These are phyloP conservation scores for Muscina levida DNA, from an alignment of 2,888 invertebrate species.

Conservation along the genomic window DNA sequence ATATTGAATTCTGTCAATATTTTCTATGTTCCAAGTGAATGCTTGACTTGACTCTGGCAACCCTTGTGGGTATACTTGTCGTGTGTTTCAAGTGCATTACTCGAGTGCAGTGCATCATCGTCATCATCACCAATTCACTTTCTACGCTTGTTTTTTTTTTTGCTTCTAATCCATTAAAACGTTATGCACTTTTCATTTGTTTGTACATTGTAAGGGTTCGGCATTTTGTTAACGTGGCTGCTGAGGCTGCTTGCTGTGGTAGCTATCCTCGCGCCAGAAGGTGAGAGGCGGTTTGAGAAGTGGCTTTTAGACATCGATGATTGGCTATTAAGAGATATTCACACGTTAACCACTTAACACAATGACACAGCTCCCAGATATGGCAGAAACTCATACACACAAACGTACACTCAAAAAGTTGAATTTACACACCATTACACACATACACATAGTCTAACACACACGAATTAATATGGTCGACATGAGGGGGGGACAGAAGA, in stretches of 20 bases:
- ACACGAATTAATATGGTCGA: not conserved
- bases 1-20: no score
- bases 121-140: conserved; percentile 22
- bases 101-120: conserved; percentile 17
- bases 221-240: conserved; percentile 28
- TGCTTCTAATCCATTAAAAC: conserved; percentile 49
- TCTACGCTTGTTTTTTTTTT: conserved; percentile 8
- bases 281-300: conserved; percentile 38
- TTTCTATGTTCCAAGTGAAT: not conserved
- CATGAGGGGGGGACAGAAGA: not conserved
- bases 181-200: conserved; percentile 52
- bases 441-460: not conserved
- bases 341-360: conserved; percentile 69
- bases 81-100: not conserved
- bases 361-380: conserved; percentile 28
- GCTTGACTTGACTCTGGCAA: conserved; percentile 10
- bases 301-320: conserved; percentile 74
- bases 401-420: not conserved
- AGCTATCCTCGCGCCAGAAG: conserved; percentile 29
- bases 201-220: conserved; percentile 43
- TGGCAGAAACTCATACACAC: not conserved
- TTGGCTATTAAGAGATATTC: conserved; percentile 76
- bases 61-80: not conserved
- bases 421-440: not conserved
- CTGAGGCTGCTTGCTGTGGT: conserved; percentile 15